Conservation (phyloP, 2,797 vertebrate genomes). For the Falco naumanni region DNA sequence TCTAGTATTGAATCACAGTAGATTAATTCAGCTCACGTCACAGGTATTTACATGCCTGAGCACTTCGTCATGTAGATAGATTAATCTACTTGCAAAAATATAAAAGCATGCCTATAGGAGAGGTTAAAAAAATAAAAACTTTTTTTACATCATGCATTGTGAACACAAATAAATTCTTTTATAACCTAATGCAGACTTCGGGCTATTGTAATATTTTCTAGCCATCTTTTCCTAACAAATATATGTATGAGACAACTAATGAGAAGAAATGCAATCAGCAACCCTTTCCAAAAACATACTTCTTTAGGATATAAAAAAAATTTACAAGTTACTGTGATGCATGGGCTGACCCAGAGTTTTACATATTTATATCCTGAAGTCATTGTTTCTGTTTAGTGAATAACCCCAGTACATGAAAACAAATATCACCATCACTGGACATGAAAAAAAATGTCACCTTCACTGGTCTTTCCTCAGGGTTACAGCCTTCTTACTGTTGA, state of each 20-base stretch:
- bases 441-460: background rate
- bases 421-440: background rate
- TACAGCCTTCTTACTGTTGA: background rate
- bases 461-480: background rate
- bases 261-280: background rate
- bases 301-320: background rate
- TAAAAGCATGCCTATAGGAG: background rate
- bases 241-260: background rate
- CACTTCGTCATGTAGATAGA: background rate
- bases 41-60: constrained; percentile 32
- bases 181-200: background rate
- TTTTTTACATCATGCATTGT: background rate
- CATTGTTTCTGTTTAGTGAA: background rate
- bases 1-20: constrained; percentile 25
- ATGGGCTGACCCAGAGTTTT: background rate
- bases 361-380: background rate
- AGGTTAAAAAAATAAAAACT: background rate
- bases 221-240: background rate
- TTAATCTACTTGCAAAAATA: constrained; percentile 17
- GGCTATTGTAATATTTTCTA: background rate
- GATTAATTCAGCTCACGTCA: constrained; percentile 19
- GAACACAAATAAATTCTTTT: background rate
- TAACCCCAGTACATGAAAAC: background rate
- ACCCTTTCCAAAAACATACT: background rate
- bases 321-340: background rate